Percentiles rank a stretch among this genome's conserved stretches.
Conservation (phyloP, 2,797 vertebrate species). For the Anabacerthia variegaticeps region DNA sequence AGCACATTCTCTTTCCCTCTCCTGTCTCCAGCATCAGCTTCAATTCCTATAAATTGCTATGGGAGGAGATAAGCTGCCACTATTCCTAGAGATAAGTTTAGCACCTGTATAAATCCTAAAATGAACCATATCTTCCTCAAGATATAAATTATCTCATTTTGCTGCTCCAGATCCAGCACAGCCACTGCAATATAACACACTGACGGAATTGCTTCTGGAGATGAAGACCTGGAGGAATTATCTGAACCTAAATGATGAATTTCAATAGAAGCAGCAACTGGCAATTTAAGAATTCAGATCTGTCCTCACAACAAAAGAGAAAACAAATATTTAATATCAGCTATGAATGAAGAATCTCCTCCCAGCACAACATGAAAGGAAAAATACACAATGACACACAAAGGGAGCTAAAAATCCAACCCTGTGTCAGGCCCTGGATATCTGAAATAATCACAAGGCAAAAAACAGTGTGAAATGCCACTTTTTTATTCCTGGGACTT, state of each 20-base stretch:
- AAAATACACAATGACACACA: not conserved
- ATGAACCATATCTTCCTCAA: not conserved
- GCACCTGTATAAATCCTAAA: not conserved
- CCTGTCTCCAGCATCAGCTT: not conserved
- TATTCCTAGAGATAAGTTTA: not conserved
- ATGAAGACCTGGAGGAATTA: not conserved
- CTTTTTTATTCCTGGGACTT: not conserved
- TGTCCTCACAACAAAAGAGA: not conserved
- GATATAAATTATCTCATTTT: not conserved
- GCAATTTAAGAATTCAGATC: not conserved
- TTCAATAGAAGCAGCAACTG: not conserved
- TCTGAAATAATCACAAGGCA: not conserved
- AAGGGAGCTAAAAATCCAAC: not conserved
- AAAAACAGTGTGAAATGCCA: not conserved
- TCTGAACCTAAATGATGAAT: not conserved
- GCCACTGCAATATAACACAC: not conserved
- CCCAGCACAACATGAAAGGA: rapidly evolving
- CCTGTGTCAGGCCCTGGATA: not conserved
- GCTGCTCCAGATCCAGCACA: not conserved
- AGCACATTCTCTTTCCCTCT: not conserved
- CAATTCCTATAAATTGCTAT: not conserved
- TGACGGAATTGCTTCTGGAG: rapidly evolving
- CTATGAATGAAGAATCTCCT: not conserved
- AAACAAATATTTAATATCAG: not conserved
- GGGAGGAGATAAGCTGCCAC: not conserved